phyloP scores from a whole-genome alignment of 2,113 vertebrate genomes.

The Nanorana parkeri region DNA sequence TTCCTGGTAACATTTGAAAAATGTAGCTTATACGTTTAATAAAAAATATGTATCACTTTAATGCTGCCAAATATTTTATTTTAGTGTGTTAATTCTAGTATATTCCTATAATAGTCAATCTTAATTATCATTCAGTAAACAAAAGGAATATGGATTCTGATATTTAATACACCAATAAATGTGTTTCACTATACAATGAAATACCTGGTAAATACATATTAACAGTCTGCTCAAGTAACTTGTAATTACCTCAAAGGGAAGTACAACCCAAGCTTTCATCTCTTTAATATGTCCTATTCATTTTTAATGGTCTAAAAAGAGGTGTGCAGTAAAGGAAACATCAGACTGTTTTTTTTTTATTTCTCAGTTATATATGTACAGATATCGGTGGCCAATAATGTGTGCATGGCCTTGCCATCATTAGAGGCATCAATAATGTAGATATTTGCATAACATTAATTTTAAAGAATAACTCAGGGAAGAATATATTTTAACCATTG shows the following conservation, averaged over 20 bases:
- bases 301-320: slow-evolving; percentile 64
- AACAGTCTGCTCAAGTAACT: slow-evolving; percentile 66
- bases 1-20: not conserved
- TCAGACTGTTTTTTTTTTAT: slow-evolving; percentile 62
- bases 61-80: not conserved
- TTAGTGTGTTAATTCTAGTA: not conserved
- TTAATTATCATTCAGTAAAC: not conserved
- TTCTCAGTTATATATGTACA: slow-evolving; percentile 50
- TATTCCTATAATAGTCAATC: not conserved
- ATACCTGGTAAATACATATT: slow-evolving; percentile 63
- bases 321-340: slow-evolving; percentile 61
- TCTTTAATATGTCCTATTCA: slow-evolving; percentile 66
- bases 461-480: too few relatives aligned
- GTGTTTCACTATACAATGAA: slow-evolving; percentile 65
- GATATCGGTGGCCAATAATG: slow-evolving; percentile 36
- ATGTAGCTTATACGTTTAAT: not conserved
- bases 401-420: slow-evolving; percentile 42
- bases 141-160: slow-evolving; percentile 59
- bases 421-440: slow-evolving; percentile 35
- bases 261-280: slow-evolving; percentile 66
- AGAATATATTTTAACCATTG: too few relatives aligned
- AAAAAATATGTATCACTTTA: not conserved
- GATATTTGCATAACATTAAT: not conserved
- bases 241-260: slow-evolving; percentile 72
- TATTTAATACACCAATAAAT: slow-evolving; percentile 67